Evolutionary conservation across 92 coral and sea anemone genomes (phyloP).

Genomic region (Plumapathes pennacea): DNA sequence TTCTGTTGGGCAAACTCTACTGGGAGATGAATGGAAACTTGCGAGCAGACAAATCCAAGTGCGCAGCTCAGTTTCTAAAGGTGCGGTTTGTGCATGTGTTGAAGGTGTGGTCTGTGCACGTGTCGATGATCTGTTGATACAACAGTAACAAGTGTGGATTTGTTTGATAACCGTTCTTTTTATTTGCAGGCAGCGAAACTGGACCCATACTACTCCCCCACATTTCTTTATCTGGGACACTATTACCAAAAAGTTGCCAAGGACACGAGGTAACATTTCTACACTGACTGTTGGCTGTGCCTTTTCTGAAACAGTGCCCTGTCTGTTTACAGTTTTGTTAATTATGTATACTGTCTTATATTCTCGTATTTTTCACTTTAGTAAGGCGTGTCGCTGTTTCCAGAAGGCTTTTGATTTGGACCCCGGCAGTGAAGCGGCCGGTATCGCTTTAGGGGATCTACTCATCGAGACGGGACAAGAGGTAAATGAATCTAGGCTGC

Average conservation of each 20-base stretch:
- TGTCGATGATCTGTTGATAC: no score
- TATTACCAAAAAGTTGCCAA: conserved; percentile 66
- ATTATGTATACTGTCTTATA: not conserved
- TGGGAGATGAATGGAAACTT: conserved; percentile 94
- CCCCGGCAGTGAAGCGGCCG: conserved; percentile 72
- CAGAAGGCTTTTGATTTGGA: conserved; percentile 92
- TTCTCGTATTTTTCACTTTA: conserved; percentile 1
- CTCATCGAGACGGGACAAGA: conserved; percentile 72
- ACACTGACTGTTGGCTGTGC: not conserved
- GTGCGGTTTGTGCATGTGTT: conserved; percentile 18
- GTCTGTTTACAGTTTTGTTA: not conserved
- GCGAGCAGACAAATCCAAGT: conserved; percentile 81
- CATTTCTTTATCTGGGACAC: conserved; percentile 91
- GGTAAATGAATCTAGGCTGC: conserved; percentile 24
- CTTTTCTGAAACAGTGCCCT: not conserved
- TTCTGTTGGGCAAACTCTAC: conserved; percentile 84
- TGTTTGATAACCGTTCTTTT: no score
- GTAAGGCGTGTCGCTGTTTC: conserved; percentile 93
- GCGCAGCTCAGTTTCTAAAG: conserved; percentile 78
- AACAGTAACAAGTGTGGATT: no score
- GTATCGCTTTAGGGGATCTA: conserved; percentile 78
- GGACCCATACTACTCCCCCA: conserved; percentile 75
- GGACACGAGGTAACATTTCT: conserved; percentile 73
- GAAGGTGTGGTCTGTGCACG: no score
- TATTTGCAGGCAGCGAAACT: conserved; percentile 83